Conservation (phyloP, 2,113 vertebrate genomes). For the Urocolius indicus region DNA sequence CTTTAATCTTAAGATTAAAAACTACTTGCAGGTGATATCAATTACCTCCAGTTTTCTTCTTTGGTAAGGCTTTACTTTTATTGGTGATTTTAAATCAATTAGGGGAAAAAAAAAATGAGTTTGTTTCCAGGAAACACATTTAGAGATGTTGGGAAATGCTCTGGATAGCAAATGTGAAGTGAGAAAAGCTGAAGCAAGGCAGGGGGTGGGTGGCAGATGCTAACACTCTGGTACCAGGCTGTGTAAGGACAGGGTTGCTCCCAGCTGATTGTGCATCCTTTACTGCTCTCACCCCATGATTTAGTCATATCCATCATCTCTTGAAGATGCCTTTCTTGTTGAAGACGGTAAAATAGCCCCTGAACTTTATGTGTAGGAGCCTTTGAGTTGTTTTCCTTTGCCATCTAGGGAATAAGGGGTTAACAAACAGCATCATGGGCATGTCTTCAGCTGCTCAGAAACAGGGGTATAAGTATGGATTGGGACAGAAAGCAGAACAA, state of each 20-base stretch:
- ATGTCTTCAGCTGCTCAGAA: background rate
- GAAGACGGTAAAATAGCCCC: background rate
- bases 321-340: background rate
- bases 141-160: background rate
- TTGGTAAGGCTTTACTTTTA: background rate
- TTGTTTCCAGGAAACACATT: background rate
- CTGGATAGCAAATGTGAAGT: accelerated
- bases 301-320: background rate
- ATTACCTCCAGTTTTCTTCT: background rate
- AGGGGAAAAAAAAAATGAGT: background rate
- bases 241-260: accelerated
- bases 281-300: background rate
- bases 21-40: background rate
- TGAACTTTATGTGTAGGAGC: background rate
- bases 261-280: background rate
- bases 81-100: background rate
- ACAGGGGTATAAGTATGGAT: no score
- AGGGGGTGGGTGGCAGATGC: background rate
- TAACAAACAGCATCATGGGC: background rate
- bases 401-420: background rate
- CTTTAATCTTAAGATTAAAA: background rate
- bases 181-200: background rate
- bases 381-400: background rate
- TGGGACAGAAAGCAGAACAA: background rate
- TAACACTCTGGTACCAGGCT: accelerated